Conservation (phyloP, 2,888 invertebrate species). For the Pristionchus japonicus region DNA sequence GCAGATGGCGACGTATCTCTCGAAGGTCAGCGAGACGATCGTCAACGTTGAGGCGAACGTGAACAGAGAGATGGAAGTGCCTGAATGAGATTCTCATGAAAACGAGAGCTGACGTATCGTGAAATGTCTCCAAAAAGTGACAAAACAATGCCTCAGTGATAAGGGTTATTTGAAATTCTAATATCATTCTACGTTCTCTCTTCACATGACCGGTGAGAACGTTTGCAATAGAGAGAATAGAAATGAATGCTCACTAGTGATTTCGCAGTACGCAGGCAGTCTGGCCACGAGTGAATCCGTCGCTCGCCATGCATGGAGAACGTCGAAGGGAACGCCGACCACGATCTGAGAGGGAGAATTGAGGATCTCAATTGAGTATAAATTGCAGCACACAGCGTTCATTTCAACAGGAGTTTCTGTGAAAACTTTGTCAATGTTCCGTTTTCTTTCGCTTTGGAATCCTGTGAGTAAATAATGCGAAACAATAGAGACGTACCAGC, state of each 20-base stretch:
- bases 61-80: slow-evolving; percentile 71
- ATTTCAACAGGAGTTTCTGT: too few species aligned
- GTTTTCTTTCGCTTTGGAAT: too few species aligned
- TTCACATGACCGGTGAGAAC: too few species aligned
- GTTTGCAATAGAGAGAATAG: neutral
- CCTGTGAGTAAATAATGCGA: neutral
- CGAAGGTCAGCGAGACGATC: slow-evolving; percentile 69
- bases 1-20: slow-evolving; percentile 72
- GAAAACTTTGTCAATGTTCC: too few species aligned
- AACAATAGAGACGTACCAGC: neutral
- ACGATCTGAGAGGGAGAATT: slow-evolving; percentile 53
- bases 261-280: slow-evolving; percentile 67
- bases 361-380: too few species aligned
- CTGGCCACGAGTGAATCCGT: slow-evolving; percentile 55
- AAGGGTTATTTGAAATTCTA: too few species aligned
- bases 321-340: slow-evolving; percentile 72
- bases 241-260: slow-evolving; percentile 58
- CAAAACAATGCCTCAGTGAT: neutral
- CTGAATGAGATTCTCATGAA: too few species aligned
- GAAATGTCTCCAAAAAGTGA: too few species aligned
- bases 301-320: slow-evolving; percentile 68
- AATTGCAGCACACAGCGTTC: too few species aligned
- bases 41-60: slow-evolving; percentile 73
- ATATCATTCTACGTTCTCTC: too few species aligned
- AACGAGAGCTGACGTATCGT: too few species aligned